Evolutionary conservation across 2,888 invertebrate species (phyloP).

Genomic region (Argyresthia goedartella): DNA sequence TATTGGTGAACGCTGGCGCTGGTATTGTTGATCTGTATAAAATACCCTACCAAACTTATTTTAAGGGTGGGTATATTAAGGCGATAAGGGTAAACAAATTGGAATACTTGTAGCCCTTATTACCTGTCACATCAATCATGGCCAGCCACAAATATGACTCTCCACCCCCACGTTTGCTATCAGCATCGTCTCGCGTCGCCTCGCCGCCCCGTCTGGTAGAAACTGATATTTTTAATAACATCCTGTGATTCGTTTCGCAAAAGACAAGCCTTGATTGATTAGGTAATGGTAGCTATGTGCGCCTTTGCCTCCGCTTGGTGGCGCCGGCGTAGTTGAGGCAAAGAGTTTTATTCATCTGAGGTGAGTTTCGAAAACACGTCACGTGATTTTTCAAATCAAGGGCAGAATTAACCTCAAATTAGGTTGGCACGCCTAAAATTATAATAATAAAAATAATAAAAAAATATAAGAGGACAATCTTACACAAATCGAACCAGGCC

Average conservation of each 20-base stretch:
- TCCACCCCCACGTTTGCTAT: constrained; percentile 17
- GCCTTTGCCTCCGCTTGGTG: too few relatives aligned
- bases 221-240: not conserved
- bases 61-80: constrained; percentile 46
- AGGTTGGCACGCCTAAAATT: too few relatives aligned
- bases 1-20: constrained; percentile 47
- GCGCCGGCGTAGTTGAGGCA: too few relatives aligned
- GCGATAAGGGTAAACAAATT: constrained; percentile 68
- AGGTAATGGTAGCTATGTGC: too few relatives aligned
- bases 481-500: too few relatives aligned
- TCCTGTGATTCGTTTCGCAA: not conserved
- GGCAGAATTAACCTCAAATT: too few relatives aligned
- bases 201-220: not conserved
- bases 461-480: too few relatives aligned
- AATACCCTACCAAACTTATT: constrained; percentile 50
- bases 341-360: too few relatives aligned
- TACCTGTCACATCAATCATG: constrained; percentile 68
- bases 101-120: constrained; percentile 64
- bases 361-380: too few relatives aligned
- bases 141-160: constrained; percentile 50
- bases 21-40: constrained; percentile 58
- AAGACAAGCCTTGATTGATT: not conserved
- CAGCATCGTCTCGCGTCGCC: too few relatives aligned
- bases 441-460: too few relatives aligned
- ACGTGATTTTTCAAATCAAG: too few relatives aligned